Base-by-base conservation (phyloP, 2,888 invertebrate genomes). In the Spodoptera picta region DNA sequence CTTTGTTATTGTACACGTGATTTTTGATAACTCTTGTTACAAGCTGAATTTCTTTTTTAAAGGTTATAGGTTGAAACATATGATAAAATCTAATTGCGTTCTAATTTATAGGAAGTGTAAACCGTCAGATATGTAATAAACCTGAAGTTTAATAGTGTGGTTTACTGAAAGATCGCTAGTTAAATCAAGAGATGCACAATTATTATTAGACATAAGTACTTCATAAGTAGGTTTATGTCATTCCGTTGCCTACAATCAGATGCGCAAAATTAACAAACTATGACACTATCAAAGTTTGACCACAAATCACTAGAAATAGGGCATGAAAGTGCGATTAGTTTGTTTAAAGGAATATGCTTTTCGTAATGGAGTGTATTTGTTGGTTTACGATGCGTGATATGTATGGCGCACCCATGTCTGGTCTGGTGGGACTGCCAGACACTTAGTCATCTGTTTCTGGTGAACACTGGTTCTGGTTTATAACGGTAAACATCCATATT, bases 161-260 rank as follows among this genome's bases (percentile, higher is more conserved):
- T 27, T 27, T 27, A 27, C 27, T 27, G 27, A 27, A 27, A 27
- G 27, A 27, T 27, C 27, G 27, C 27, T 5, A 27, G 27, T 27
- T 27, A 27, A 45, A 3, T 12, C 12, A 27, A 7, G 12, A 44
- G 14, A 45, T 44, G 11, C 36, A 11, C 10, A 19, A 19, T 12
- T 59, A 55, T 59, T 69, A 41, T 42, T 58, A 55, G 58, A 27
- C 27, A 27, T 24, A 9, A 58, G 36, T 53, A 61, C 47, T 46
- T 23, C 27, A 55, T n/a, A 64, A 70, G 51, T 69, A 55, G 70
- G 58, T 57, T 69, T 59, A 69, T 52, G 51, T 44, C 47, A 23
- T 36, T 36, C 7, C 7, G 36, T 59, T 59, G 64, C 58, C 69
- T 41, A 48, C 36, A 31, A 27, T 14, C 44, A 23, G 1, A 64